A percentile compares a stretch with the other conserved stretches of the same genome.
Conservation (phyloP, 2,113 vertebrate genomes). For the Microcebus griseorufus region DNA sequence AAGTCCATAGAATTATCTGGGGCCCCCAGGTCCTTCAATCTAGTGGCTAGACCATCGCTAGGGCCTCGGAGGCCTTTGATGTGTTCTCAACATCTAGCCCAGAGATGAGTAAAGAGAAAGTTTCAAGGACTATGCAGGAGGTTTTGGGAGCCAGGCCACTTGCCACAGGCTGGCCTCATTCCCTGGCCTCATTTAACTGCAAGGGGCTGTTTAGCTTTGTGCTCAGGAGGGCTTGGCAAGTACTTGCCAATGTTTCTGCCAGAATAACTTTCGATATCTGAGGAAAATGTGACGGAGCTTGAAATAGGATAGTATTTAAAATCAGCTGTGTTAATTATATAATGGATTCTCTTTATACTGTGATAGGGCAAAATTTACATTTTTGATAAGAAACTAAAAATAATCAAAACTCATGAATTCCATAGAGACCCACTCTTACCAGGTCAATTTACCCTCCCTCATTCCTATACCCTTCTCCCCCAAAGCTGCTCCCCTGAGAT, state of each 20-base stretch:
- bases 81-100: background rate
- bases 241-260: slow-evolving; percentile 35
- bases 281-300: slow-evolving; percentile 19
- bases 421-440: background rate
- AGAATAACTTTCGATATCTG: slow-evolving; percentile 50
- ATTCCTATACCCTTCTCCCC: background rate
- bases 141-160: background rate
- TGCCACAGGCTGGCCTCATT: background rate
- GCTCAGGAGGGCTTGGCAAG: slow-evolving; percentile 9
- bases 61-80: background rate
- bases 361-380: slow-evolving; percentile 33
- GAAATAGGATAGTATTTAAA: slow-evolving; percentile 55
- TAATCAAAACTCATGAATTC: slow-evolving; percentile 47
- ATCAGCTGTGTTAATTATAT: slow-evolving; percentile 30
- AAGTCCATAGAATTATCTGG: background rate
- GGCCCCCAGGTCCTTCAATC: background rate
- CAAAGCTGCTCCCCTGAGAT: background rate
- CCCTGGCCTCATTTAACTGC: background rate
- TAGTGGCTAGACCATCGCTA: background rate
- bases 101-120: background rate
- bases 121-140: background rate
- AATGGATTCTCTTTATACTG: slow-evolving; percentile 49
- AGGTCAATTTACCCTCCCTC: background rate
- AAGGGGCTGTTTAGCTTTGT: slow-evolving; percentile 31
- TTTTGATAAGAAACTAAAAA: slow-evolving; percentile 57